Base-by-base conservation (phyloP, 2,113 vertebrate genomes). In the Xiphophorus hellerii region DNA sequence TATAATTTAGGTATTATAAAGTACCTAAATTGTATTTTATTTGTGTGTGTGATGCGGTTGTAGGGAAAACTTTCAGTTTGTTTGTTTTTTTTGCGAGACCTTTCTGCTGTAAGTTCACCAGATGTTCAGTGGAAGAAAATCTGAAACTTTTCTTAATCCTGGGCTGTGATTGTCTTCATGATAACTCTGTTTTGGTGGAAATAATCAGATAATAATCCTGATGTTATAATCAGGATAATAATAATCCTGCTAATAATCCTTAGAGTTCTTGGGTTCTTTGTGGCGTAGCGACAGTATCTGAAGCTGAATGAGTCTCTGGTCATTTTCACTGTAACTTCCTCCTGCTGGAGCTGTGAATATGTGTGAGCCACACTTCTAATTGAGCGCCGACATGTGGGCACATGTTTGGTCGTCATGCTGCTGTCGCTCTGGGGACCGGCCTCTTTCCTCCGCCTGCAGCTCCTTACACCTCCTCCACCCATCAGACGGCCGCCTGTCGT, bases 321-420 rank as follows among this genome's bases (percentile, higher is more conserved):
- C 78, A 69, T 69, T 84, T 70, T 67, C 68, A 48, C 71, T 73
- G 68, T 69, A 74, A 73, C 83, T 22, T 66, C 70, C 78, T 84
- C 58, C 69, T 65, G 69, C 71, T 73, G 74, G 73, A 86, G 72
- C 82, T 73, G 81, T 61, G 58, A 71, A 71, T 25, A 27, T 14
- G 2, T 17, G 2, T 27, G 31, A 77, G 54, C 76, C 10, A 81
- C 80, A 58, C 87, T 58, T 83, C 81, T 89, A 77, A 93, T 88
- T 88, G 84, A 91, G 48, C 71, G 27, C 65, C 6, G 69, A 71
- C 86, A 79, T 85, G 89, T 88, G 5, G 28, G 71, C 78, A 76
- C 90, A 88, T 66, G 87, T 82, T 78, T 76, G 73, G 58, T 65
- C 64, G 72, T 71, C 74, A 62, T 58, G 51, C 48, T 51, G 48